Percentiles rank a stretch among this genome's conserved stretches.
phyloP scores from a whole-genome alignment of 2,797 vertebrate genomes.

The Holocentrus rufus region DNA sequence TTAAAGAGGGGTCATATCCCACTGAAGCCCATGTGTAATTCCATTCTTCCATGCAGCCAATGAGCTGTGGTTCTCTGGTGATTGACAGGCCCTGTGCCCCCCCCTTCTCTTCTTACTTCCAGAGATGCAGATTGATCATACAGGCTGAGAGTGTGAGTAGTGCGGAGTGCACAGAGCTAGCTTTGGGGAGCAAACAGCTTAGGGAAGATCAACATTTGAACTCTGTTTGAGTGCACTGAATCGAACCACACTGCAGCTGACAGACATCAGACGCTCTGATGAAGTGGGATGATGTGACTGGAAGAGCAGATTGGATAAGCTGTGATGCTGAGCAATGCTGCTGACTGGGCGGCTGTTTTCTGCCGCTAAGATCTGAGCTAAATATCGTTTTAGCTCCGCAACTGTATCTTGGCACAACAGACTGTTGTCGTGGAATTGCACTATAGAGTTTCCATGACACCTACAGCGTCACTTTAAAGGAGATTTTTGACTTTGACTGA shows the following conservation, averaged over 20 bases:
- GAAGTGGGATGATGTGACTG: slow-evolving; percentile 68
- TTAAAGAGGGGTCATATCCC: slow-evolving; percentile 1
- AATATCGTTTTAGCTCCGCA: slow-evolving; percentile 51
- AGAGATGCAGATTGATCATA: slow-evolving; percentile 83
- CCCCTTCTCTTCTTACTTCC: slow-evolving; percentile 75
- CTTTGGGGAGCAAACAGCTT: slow-evolving; percentile 61
- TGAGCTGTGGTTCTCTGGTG: slow-evolving; percentile 47
- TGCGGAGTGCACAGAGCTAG: slow-evolving; percentile 70
- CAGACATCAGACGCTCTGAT: slow-evolving; percentile 48
- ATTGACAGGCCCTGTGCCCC: slow-evolving; percentile 67
- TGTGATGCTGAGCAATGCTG: slow-evolving; percentile 64
- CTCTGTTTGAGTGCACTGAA: slow-evolving; percentile 54
- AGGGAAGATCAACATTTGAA: slow-evolving; percentile 54
- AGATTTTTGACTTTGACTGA: not conserved
- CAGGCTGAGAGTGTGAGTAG: slow-evolving; percentile 82
- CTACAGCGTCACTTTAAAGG: slow-evolving; percentile 11
- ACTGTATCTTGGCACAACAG: slow-evolving; percentile 39
- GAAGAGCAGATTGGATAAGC: slow-evolving; percentile 54
- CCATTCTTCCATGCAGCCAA: slow-evolving; percentile 40
- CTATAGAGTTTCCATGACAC: slow-evolving; percentile 68
- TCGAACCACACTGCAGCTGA: slow-evolving; percentile 57
- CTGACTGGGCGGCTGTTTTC: slow-evolving; percentile 49
- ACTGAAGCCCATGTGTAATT: slow-evolving; percentile 16
- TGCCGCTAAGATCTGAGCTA: slow-evolving; percentile 47
- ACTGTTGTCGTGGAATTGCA: slow-evolving; percentile 23